Evolutionary conservation across 2,797 vertebrate genomes (phyloP), one percentile per base, ranked within the genome.

Genomic region (Hydrophis major): DNA sequence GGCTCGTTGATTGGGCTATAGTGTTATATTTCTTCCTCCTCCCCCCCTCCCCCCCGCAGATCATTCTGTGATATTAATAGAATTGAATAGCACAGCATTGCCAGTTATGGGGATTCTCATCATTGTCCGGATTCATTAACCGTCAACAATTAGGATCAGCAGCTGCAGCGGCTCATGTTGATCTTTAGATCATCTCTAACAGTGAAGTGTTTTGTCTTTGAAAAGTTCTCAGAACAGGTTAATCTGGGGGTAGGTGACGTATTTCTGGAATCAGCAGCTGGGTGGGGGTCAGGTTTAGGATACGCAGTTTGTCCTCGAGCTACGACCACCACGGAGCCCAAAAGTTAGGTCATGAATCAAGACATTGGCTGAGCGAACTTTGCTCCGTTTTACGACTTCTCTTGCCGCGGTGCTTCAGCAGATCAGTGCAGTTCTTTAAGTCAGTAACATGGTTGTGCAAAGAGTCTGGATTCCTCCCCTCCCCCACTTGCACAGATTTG

Each of bases 11-110:
- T 25, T 47, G 74, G 37, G 37, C 74, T 83, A 4, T 22, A 37
- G 37, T 11, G 74, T 22, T 22, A 22, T 47, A 1, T 2, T 0
- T 13, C 27, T 0, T 0, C 4, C 27, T 14, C 55, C 32, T 32
- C 13, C 55, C 13, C 13, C 8, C 0, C 11, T 11, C 0, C 1
- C n/a, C 66, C 25, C 61, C 1, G 25, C 61, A 6, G 14, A 74
- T 22, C 37, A 1, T 7, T 47, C 74, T 25, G 74, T 42, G 74
- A 83, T 83, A 83, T 83, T 83, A 83, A 83, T 83, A 83, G 74
- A 83, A 47, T 25, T 83, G 10, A 83, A 83, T 11, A 42, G 32
- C 32, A 10, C 4, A 3, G 74, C 74, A 10, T 78, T 42, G 37
- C 37, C 37, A 83, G 3, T 25, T 83, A 47, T 12, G 37, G 37